These are phyloP conservation scores for Chrysina gloriosa DNA, from an alignment of 2,888 invertebrate genomes.

Conservation along the genomic window DNA sequence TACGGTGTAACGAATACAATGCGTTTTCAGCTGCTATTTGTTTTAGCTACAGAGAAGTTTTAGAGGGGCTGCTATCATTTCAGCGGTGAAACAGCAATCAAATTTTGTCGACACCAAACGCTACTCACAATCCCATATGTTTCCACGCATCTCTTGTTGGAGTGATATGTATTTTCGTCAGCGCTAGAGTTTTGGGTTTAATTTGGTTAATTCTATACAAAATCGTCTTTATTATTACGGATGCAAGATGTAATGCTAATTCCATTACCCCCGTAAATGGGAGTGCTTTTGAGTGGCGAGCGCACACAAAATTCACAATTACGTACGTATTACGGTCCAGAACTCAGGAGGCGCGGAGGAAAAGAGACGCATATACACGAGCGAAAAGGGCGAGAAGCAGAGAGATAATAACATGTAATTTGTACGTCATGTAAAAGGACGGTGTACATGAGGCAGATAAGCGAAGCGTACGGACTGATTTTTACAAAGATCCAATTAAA, in stretches of 20 bases:
- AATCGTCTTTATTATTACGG: slow-evolving; percentile 21
- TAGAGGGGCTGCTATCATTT: no score
- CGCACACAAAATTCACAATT: slow-evolving; percentile 31
- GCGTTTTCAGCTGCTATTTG: no score
- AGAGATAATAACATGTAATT: slow-evolving; percentile 48
- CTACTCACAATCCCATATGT: no score
- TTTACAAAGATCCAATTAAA: slow-evolving; percentile 57
- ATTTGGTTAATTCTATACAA: slow-evolving; percentile 26
- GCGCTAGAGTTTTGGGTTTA: slow-evolving; percentile 5
- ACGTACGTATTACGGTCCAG: slow-evolving; percentile 18
- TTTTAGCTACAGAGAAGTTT: no score
- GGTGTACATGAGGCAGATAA: slow-evolving; percentile 51
- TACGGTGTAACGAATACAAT: no score
- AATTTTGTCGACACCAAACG: no score
- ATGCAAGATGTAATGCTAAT: slow-evolving; percentile 26
- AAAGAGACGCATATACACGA: slow-evolving; percentile 7
- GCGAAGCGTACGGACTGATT: slow-evolving; percentile 54
- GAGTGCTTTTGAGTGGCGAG: slow-evolving; percentile 31
- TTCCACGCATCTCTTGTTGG: no score
- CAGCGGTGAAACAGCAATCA: no score
- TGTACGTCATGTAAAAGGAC: slow-evolving; percentile 49
- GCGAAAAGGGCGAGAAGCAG: slow-evolving; percentile 34
- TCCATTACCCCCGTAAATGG: slow-evolving; percentile 31
- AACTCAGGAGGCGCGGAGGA: slow-evolving; percentile 4
- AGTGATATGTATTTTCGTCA: background rate